Evolutionary conservation across 1,140 invertebrate species (phyloP).

Genomic region (Drosophila navojoa): DNA sequence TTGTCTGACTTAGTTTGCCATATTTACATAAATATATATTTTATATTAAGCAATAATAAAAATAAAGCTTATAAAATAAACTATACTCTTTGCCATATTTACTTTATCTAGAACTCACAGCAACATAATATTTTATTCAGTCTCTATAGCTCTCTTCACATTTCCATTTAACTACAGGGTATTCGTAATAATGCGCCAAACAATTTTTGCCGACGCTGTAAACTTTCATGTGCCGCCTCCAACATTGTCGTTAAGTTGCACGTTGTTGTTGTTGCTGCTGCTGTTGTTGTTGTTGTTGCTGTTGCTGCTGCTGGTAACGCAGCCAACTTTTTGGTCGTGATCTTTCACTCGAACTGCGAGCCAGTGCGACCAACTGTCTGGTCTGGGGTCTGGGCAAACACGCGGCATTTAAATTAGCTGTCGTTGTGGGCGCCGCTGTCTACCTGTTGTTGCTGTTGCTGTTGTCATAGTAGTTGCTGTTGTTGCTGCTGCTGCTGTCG

Average conservation of each 20-base stretch:
- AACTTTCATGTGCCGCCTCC: constrained; percentile 78
- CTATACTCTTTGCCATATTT: too few species aligned
- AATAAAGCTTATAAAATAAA: too few species aligned
- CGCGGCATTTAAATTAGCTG: constrained; percentile 75
- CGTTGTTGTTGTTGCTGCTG: constrained; percentile 29
- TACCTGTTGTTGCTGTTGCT: constrained; percentile 31
- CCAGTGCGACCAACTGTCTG: constrained; percentile 43
- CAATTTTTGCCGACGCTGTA: constrained; percentile 69
- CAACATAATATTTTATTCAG: neutral
- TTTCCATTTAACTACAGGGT: constrained; percentile 9
- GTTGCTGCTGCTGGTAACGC: constrained; percentile 25
- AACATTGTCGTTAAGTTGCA: constrained; percentile 43
- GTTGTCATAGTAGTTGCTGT: constrained; percentile 14
- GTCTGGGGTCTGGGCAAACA: constrained; percentile 50
- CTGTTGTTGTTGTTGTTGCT: constrained; percentile 11
- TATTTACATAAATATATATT: too few species aligned
- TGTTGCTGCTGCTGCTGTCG: constrained; percentile 28
- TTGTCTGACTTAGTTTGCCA: too few species aligned
- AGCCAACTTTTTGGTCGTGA: constrained; percentile 79
- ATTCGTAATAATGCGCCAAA: constrained; percentile 51
- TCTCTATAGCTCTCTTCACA: too few species aligned
- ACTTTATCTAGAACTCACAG: too few species aligned
- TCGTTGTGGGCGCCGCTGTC: constrained; percentile 62
- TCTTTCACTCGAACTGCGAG: constrained; percentile 64
- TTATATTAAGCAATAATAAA: too few species aligned